Conservation (phyloP, 1,140 invertebrate species). For the Zaprionus capensis region DNA sequence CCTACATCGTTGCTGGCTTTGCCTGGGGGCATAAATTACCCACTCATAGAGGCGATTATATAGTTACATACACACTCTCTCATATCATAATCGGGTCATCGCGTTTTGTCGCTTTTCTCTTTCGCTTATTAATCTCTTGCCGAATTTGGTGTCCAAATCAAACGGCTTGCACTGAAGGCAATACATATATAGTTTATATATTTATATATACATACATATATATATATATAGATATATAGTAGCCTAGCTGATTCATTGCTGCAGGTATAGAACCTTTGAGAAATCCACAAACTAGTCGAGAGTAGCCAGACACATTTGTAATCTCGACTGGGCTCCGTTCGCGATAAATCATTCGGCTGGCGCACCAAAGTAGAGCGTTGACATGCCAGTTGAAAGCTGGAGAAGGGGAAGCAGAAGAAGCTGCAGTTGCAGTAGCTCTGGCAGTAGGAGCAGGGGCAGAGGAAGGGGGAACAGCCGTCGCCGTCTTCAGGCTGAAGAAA, state of each 20-base stretch:
- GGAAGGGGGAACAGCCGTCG: background rate
- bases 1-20: background rate
- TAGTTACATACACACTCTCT: conserved; percentile 18
- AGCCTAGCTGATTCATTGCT: background rate
- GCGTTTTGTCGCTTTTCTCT: conserved; percentile 27
- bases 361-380: conserved; percentile 63
- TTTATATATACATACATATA: background rate
- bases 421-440: background rate
- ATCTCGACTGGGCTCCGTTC: conserved; percentile 37
- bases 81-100: conserved; percentile 65
- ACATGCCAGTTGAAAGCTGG: conserved; percentile 53
- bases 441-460: conserved; percentile 3
- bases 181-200: background rate
- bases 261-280: conserved; percentile 11
- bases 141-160: conserved; percentile 31
- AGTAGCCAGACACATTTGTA: conserved; percentile 41
- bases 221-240: background rate
- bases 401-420: conserved; percentile 11
- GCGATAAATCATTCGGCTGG: conserved; percentile 62
- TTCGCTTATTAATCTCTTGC: conserved; percentile 17
- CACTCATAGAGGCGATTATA: conserved; percentile 29
- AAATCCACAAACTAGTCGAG: conserved; percentile 38
- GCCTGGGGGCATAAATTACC: conserved; percentile 2
- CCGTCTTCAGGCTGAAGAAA: conserved; percentile 22
- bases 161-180: background rate